Evolutionary conservation across 2,888 invertebrate genomes (phyloP), one percentile per base, ranked within the genome.

Genomic region (Priocnemis perturbator): DNA sequence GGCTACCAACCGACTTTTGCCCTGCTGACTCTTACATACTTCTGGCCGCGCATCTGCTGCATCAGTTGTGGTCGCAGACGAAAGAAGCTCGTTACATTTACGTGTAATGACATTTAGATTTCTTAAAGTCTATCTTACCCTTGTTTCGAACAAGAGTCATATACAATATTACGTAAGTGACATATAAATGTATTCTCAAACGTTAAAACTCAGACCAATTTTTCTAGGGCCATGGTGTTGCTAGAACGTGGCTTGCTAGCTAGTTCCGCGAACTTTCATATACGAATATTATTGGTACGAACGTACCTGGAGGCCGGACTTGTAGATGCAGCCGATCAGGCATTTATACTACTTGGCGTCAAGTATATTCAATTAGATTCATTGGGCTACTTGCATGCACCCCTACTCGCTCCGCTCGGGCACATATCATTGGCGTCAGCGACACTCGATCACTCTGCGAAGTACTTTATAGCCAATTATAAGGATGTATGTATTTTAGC

Each of bases 341-440:
- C 81, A 0, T 88, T 86, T 60, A 70, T 81, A 45, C 81, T 86
- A 63, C 90, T 98, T 85, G 98, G 98, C 85, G 92, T 97, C 67
- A 98, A 98, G 89, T 97, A 98, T 89, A 93, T 98, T 80, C 98
- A 98, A 90, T 91, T 97, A 86, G 97, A 98, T 88, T 96, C 98
- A 0, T 90, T 98, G 87, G 97, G 98, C 77, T 96, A 96, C 90
- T 90, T 95, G 71, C 95, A 96, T 89, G 93, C 94, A 76, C 94
- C 94, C 74, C 92, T 95, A 62, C 90, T 97, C 65, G 91, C 94
- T 20, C 91, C 95, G 9, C 92, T 93, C 48, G 96, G 95, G 7
- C 93, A 95, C 56, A 93, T 94, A 81, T 90, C 92, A 0, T 90
- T 94, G 20, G 94, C 95, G 17, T 91, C 93, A 63, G 91, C 92